Conservation (phyloP, 2,113 vertebrate genomes). For the Rhineura floridana region DNA sequence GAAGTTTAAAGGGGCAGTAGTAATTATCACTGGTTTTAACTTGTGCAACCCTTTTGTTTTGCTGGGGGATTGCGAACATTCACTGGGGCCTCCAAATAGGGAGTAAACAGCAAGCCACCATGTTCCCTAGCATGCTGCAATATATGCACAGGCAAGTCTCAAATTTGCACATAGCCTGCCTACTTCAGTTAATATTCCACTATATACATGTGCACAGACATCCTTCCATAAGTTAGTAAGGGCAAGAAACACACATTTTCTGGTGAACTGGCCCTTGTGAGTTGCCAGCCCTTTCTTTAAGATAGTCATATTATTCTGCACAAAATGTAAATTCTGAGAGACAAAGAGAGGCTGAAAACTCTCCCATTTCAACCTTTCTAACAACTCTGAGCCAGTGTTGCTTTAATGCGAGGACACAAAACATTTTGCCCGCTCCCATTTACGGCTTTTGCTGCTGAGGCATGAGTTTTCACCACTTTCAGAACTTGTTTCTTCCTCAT, state of each 20-base stretch:
- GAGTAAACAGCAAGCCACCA: not conserved
- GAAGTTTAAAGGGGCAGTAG: not conserved
- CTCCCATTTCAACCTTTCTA: accelerated
- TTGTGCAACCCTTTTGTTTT: not conserved
- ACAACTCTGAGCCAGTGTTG: slow-evolving; percentile 22
- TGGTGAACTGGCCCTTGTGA: not conserved
- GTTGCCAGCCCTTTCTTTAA: not conserved
- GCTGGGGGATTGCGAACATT: not conserved
- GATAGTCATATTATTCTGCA: accelerated
- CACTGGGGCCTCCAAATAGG: not conserved
- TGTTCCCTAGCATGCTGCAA: not conserved
- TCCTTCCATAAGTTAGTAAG: not conserved
- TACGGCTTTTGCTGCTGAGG: slow-evolving; percentile 41
- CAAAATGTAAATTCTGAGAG: slow-evolving; percentile 4
- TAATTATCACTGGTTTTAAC: not conserved
- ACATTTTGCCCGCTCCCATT: slow-evolving; percentile 24
- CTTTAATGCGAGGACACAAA: not conserved
- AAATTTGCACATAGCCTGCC: accelerated
- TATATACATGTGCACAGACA: not conserved
- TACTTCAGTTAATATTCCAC: not conserved
- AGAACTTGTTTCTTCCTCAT: slow-evolving; percentile 62
- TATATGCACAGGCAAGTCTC: not conserved
- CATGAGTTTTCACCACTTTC: slow-evolving; percentile 32
- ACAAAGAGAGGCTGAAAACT: slow-evolving; percentile 19
- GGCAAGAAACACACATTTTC: not conserved